Conservation (phyloP, 30 jellyfish, hydroid and myxozoan genomes). For the Pseudorhiza aurosa region DNA sequence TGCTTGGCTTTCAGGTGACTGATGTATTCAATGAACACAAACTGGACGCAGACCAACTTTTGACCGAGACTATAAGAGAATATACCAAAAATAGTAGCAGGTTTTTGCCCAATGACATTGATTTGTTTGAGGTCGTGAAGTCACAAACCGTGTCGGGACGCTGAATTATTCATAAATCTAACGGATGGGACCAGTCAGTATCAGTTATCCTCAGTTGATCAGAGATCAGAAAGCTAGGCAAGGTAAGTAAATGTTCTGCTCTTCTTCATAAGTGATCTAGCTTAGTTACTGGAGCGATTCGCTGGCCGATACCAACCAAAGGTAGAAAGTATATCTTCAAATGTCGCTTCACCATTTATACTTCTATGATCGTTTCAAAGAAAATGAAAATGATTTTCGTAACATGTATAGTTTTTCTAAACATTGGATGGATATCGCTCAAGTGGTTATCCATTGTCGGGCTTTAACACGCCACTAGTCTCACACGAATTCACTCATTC, state of each 20-base stretch:
- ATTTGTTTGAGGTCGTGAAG: constrained; percentile 22
- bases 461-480: no score
- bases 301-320: background rate
- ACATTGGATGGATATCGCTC: no score
- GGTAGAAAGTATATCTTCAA: no score
- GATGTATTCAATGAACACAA: background rate
- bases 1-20: background rate
- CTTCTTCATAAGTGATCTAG: background rate
- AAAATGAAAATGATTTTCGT: no score
- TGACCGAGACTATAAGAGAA: constrained; percentile 1
- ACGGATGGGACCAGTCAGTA: background rate
- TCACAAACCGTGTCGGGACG: constrained; percentile 16
- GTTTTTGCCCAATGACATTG: constrained; percentile 9
- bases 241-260: constrained; percentile 14
- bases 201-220: background rate
- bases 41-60: background rate
- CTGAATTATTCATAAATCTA: constrained; percentile 20
- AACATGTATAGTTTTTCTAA: no score
- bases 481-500: no score
- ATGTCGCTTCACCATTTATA: no score
- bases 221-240: constrained; percentile 31
- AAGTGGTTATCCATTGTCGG: no score
- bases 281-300: background rate
- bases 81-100: constrained; percentile 15
- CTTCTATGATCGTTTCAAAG: no score